Conservation (phyloP, 2,797 vertebrate genomes). For the Mormyrops boulengeri region DNA sequence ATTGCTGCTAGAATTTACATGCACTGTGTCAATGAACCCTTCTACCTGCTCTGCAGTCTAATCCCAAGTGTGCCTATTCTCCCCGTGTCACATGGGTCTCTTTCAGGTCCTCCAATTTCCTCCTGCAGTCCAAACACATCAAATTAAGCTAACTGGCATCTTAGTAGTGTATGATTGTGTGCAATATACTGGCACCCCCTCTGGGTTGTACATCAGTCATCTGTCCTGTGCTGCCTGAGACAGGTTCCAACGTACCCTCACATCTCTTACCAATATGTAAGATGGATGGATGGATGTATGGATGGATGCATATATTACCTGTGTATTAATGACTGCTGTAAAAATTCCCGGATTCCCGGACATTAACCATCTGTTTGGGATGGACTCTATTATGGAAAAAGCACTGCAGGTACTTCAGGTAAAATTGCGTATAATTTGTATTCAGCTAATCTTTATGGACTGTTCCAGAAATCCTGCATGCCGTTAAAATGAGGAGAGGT, state of each 20-base stretch:
- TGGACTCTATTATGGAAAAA: not conserved
- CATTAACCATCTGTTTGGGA: not conserved
- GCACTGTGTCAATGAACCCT: not conserved
- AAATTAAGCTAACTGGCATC: not conserved
- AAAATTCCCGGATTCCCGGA: not conserved
- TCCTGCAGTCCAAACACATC: not conserved
- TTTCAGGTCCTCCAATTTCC: not conserved
- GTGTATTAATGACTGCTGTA: not conserved
- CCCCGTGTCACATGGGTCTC: not conserved
- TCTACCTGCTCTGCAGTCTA: not conserved
- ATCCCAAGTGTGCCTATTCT: not conserved
- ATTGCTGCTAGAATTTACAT: not conserved
- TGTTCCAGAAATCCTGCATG: not conserved
- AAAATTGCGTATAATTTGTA: not conserved
- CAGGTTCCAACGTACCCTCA: not conserved
- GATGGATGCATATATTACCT: not conserved
- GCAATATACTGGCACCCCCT: not conserved
- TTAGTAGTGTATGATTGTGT: not conserved
- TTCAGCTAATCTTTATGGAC: not conserved
- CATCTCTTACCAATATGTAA: not conserved
- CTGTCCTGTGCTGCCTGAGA: not conserved
- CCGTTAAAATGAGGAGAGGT: not conserved
- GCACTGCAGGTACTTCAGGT: not conserved
- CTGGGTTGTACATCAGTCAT: not conserved
- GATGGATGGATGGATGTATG: not conserved